phyloP scores from a whole-genome alignment of 1,140 invertebrate genomes.

The Psilanteris sp. region DNA sequence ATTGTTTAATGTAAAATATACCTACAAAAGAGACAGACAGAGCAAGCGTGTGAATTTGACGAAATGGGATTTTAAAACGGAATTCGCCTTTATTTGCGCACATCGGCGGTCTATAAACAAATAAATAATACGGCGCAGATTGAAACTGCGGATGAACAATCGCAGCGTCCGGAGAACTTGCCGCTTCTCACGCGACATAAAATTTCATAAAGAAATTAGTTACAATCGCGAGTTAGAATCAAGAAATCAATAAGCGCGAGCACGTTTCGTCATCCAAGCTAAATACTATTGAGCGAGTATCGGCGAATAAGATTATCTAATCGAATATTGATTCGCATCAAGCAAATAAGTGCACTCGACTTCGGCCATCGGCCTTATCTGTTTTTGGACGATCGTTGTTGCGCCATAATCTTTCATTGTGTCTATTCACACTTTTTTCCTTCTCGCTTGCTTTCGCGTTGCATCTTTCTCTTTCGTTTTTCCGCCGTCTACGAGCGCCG shows the following conservation, averaged over 20 bases:
- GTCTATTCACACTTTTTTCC: neutral
- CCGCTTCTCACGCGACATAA: conserved; percentile 1
- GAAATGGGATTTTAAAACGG: too few relatives aligned
- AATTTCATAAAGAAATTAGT: conserved; percentile 18
- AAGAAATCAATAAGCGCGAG: conserved; percentile 24
- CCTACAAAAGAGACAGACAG: too few relatives aligned
- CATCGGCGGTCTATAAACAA: too few relatives aligned
- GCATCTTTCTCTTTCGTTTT: neutral
- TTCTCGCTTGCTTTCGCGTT: neutral
- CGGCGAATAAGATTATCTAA: conserved; percentile 10
- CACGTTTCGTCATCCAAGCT: neutral
- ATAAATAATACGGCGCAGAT: too few relatives aligned
- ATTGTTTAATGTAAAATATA: too few relatives aligned
- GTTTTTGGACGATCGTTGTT: neutral
- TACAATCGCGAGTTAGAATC: conserved; percentile 22
- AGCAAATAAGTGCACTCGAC: neutral
- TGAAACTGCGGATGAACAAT: too few relatives aligned
- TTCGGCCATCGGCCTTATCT: neutral
- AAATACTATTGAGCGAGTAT: neutral
- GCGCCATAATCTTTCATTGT: neutral
- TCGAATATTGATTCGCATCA: neutral
- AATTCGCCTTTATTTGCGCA: too few relatives aligned
- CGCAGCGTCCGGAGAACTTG: neutral
- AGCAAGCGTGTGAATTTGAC: too few relatives aligned
- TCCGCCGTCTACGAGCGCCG: neutral